Conservation (phyloP, 2,113 vertebrate genomes). For the Cyprinodon brontotheroides region DNA sequence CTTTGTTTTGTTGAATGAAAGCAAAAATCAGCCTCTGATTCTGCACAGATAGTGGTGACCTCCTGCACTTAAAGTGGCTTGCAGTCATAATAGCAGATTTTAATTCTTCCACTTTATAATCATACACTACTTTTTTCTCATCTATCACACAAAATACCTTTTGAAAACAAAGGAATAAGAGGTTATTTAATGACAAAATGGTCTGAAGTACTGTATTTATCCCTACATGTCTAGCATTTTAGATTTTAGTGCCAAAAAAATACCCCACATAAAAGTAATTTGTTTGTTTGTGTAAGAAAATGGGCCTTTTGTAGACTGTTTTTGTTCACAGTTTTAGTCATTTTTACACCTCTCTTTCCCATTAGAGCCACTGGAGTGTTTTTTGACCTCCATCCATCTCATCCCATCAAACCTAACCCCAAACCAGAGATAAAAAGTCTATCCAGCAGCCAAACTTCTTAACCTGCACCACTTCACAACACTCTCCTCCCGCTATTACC, state of each 20-base stretch:
- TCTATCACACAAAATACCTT: not conserved
- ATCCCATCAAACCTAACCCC: conserved; percentile 55
- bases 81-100: not conserved
- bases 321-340: conserved; percentile 30
- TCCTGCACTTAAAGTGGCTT: not conserved
- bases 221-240: not conserved
- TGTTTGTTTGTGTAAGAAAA: not conserved
- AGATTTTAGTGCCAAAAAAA: not conserved
- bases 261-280: not conserved
- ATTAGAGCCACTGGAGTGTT: conserved; percentile 47
- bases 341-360: conserved; percentile 30
- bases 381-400: conserved; percentile 57
- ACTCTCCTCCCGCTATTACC: conserved; percentile 64
- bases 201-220: not conserved
- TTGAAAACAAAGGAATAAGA: not conserved
- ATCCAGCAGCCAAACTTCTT: conserved; percentile 60
- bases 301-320: conserved; percentile 23
- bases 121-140: not conserved
- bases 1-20: no score
- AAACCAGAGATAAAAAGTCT: conserved; percentile 55
- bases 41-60: not conserved
- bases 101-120: not conserved
- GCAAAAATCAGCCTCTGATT: not conserved
- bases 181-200: not conserved
- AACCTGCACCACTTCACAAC: conserved; percentile 64